phyloP scores from a whole-genome alignment of 2,113 vertebrate genomes.

The Siniperca chuatsi region DNA sequence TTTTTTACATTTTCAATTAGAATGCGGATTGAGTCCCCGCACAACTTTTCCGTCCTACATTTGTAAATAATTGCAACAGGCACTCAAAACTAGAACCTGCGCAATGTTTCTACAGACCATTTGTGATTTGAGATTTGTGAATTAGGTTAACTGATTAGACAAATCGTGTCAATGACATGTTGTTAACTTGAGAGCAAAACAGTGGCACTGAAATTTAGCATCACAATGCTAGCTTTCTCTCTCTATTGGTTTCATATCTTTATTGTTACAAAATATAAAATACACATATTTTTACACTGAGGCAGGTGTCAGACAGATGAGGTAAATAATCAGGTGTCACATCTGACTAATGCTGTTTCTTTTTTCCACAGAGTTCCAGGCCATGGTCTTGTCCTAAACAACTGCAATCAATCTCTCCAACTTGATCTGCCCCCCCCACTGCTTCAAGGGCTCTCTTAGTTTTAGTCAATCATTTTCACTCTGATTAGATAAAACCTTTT shows the following conservation, averaged over 20 bases:
- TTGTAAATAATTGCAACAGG: background rate
- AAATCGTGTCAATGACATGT: background rate
- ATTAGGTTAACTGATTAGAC: background rate
- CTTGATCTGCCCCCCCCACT: conserved; percentile 2
- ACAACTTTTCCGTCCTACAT: background rate
- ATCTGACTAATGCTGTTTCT: background rate
- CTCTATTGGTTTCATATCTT: background rate
- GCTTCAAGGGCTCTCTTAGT: conserved; percentile 61
- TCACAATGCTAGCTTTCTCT: background rate
- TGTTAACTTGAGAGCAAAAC: conserved; percentile 1
- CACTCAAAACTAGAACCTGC: background rate
- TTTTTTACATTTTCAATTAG: background rate
- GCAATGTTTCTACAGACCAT: background rate
- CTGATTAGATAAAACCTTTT: conserved; percentile 34
- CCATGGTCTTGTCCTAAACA: conserved; percentile 92
- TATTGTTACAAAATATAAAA: background rate
- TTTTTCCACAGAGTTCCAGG: conserved; percentile 91
- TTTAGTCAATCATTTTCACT: conserved; percentile 28
- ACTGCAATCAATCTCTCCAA: conserved; percentile 28
- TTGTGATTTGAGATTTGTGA: background rate
- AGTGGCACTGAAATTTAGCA: background rate
- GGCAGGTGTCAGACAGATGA: background rate
- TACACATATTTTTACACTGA: background rate
- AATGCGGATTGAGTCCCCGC: background rate
- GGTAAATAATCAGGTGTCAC: background rate